These are phyloP conservation scores for Atrina japonica DNA, from an alignment of 2,888 invertebrate species.

Conservation along the genomic window DNA sequence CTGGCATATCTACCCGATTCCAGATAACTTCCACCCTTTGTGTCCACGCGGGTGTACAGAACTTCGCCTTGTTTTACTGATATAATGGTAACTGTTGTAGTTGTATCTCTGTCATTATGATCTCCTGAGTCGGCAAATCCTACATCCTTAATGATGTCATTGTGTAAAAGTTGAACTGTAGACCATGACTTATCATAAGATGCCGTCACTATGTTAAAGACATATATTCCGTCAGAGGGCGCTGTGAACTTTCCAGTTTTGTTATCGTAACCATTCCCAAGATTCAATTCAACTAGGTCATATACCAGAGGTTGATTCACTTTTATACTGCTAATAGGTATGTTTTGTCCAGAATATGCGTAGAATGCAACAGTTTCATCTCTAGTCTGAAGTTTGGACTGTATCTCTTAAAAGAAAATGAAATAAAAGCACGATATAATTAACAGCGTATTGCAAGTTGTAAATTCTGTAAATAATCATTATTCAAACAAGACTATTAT, in stretches of 20 bases:
- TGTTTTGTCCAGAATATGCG: neutral
- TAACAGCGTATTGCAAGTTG: neutral
- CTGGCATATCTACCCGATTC: constrained; percentile 9
- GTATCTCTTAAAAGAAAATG: neutral
- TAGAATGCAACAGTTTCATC: constrained; percentile 23
- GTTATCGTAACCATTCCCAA: constrained; percentile 21
- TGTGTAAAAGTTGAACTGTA: constrained; percentile 1
- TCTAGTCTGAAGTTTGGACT: too few species aligned
- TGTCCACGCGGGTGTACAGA: constrained; percentile 1
- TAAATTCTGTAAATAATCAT: too few species aligned
- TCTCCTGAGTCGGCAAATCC: constrained; percentile 16
- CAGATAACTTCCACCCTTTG: neutral
- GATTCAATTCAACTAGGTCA: constrained; percentile 10
- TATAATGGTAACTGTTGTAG: constrained; percentile 10
- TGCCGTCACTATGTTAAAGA: constrained; percentile 9
- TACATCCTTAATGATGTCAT: constrained; percentile 11
- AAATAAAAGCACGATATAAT: neutral
- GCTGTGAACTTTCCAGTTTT: constrained; percentile 13
- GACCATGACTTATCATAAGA: constrained; percentile 4
- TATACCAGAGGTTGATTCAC: constrained; percentile 16
- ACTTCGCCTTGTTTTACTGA: constrained; percentile 10
- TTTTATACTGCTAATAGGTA: neutral
- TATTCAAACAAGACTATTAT: too few species aligned
- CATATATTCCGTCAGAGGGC: constrained; percentile 11
- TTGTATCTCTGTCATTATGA: constrained; percentile 7